Base-by-base conservation (phyloP, 2,888 invertebrate species). In the Shargacucullia verbasci region DNA sequence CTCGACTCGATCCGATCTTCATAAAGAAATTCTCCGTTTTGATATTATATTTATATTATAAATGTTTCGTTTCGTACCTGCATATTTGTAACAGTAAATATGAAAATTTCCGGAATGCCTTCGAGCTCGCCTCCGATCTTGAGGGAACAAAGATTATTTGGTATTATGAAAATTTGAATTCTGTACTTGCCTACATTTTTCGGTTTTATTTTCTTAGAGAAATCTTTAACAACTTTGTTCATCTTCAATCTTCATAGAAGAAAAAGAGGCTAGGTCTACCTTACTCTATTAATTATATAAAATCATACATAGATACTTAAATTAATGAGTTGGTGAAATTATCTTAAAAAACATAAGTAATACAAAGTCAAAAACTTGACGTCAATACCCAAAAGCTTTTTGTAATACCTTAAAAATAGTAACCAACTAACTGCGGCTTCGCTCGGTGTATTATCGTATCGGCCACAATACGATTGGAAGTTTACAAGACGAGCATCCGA, bases 1-100 rank as follows among this genome's bases (percentile, higher is more conserved):
- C 91, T 90, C 91, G 86, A 84, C 83, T 83, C 86, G 89, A 91
- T 90, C 94, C 85, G 90, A 91, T 93, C 93, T 94, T 94, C 94
- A 94, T 94, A 94, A 91, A 91, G 89, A 92, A 94, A 93, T 94
- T 94, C 94, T 90, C 90, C 91, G 88, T 94, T 94, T 94, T 94
- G 92, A 94, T 94, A 94, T 94, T 94, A 93, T 94, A 94, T 92
- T 94, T 94, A 92, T 94, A 92, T 90, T 90, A 87, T 93, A 88
- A 93, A 91, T 90, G 88, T 91, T 90, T 88, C 87, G 88, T 91
- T 90, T 88, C 87, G 88, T 94, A 94, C 94, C 94, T 94, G 94
- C 94, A 94, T 94, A 94, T 94, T 94, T 94, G 88, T 90, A 88
- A 88, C 92, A 89, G 92, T 94, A 94, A 94, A 94, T 94, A 94